Conservation (phyloP, 2,888 invertebrate genomes). For the Sacculina carcini region DNA sequence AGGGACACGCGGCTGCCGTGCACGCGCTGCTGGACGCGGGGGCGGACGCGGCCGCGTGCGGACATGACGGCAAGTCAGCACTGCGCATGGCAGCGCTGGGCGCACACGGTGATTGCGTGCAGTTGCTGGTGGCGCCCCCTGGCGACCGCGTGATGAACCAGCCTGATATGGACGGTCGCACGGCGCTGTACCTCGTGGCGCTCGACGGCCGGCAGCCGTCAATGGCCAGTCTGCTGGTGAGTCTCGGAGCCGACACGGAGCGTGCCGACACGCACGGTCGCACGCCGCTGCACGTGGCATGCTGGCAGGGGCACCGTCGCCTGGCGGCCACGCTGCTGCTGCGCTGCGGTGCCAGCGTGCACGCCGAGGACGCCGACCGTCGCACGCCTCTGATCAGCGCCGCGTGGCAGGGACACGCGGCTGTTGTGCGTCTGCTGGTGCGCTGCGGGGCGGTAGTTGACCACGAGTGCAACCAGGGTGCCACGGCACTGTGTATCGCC, state of each 20-base stretch:
- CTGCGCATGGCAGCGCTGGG: slow-evolving; percentile 49
- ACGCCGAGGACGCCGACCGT: slow-evolving; percentile 60
- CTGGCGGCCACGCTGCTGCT: slow-evolving; percentile 57
- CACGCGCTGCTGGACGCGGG: slow-evolving; percentile 42
- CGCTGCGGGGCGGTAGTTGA: slow-evolving; percentile 55
- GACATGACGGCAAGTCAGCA: slow-evolving; percentile 72
- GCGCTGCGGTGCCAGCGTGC: slow-evolving; percentile 56
- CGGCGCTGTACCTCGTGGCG: slow-evolving; percentile 70
- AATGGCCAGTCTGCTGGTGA: slow-evolving; percentile 45
- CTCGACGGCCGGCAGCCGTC: slow-evolving; percentile 59
- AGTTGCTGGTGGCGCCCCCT: slow-evolving; percentile 35
- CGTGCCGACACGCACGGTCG: slow-evolving; percentile 71
- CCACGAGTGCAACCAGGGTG: slow-evolving; percentile 62
- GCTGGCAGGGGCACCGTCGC: slow-evolving; percentile 82
- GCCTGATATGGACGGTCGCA: slow-evolving; percentile 70
- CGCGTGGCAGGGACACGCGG: slow-evolving; percentile 77
- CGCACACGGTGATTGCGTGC: slow-evolving; percentile 53
- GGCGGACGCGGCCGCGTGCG: slow-evolving; percentile 54
- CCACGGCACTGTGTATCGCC: slow-evolving; percentile 74
- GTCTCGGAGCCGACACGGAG: slow-evolving; percentile 58
- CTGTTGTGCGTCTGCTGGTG: slow-evolving; percentile 50
- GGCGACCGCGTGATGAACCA: slow-evolving; percentile 70
- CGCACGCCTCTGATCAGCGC: slow-evolving; percentile 80
- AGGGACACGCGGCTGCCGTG: slow-evolving; percentile 44
- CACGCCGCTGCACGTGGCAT: slow-evolving; percentile 63